Evolutionary conservation across 2,797 vertebrate species (phyloP), one percentile per base, ranked within the genome.

Genomic region (Lepilemur ruficaudatus): DNA sequence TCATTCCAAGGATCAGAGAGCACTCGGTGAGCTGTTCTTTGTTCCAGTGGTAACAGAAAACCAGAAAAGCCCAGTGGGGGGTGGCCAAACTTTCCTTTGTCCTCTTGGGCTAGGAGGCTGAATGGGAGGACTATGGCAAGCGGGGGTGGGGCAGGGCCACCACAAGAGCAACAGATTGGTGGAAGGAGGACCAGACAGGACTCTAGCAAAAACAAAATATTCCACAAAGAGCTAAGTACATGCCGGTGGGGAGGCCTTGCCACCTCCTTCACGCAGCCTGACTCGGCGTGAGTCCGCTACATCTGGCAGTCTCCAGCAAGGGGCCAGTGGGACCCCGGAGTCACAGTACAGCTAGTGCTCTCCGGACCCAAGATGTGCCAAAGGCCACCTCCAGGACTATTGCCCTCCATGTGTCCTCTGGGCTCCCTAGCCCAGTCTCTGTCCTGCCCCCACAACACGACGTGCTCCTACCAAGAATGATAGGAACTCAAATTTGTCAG

Each of bases 41-140:
- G 88, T 97, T 98, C 72, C 79, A 97, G 22, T 88, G 72, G 95
- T 96, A 96, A 97, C 75, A 97, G 83, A 97, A 96, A 97, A 89
- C 79, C 65, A 97, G 93, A 91, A 95, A 95, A 97, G n/a, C 75
- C 48, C 57, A 55, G 78, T 92, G 43, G 85, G 96, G 69, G 79
- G 75, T 80, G 75, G 35, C 61, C 83, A 95, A 91, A 94, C 57
- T 96, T 95, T 97, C 79, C 79, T 97, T 97, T 95, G 89, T 96
- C 76, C 48, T 96, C 65, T 55, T 55, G 84, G 73, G 41, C 52
- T 93, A n/a, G 65, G 52, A 88, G 38, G 59, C 79, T 86, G 38
- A 94, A 78, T 80, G 32, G 52, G 79, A 91, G 35, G 22, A 81
- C 48, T 93, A 20, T 4, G 8, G 79, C 48, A 70, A 52, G 48